These are phyloP conservation scores for Oxyteleia sp. DNA, from an alignment of 2,888 invertebrate genomes.

Conservation along the genomic window DNA sequence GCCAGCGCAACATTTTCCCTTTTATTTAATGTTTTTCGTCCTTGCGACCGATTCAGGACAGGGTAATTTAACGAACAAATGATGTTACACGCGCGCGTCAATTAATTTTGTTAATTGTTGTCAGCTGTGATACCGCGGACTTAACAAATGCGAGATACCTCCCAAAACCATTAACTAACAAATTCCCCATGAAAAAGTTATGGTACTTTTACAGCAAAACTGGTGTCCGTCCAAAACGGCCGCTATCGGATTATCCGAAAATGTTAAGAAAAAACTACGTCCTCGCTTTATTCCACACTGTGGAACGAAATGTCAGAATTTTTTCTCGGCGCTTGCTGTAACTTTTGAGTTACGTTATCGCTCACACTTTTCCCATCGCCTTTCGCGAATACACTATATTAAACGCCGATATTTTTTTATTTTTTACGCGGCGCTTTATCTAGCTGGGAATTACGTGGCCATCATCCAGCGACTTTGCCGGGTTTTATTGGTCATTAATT, in stretches of 20 bases:
- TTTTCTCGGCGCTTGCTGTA: slow-evolving; percentile 19
- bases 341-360: slow-evolving; percentile 57
- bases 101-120: slow-evolving; percentile 20
- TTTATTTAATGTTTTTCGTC: slow-evolving; percentile 39
- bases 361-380: slow-evolving; percentile 16
- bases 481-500: slow-evolving; percentile 55
- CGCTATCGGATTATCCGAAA: too few species aligned
- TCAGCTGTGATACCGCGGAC: background rate
- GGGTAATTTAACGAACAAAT: background rate
- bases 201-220: too few species aligned
- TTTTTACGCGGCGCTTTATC: slow-evolving; percentile 57
- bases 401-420: slow-evolving; percentile 33
- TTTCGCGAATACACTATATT: slow-evolving; percentile 37
- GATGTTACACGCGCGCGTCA: background rate
- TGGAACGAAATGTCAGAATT: slow-evolving; percentile 16
- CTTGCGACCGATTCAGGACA: background rate
- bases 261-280: background rate
- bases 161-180: too few species aligned
- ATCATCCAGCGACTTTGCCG: slow-evolving; percentile 47
- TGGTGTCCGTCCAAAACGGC: too few species aligned
- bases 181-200: too few species aligned
- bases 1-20: slow-evolving; percentile 11
- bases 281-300: slow-evolving; percentile 1
- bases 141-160: background rate
- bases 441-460: slow-evolving; percentile 51